These are phyloP conservation scores for Nasonia giraulti DNA, from an alignment of 1,140 invertebrate species.

Conservation along the genomic window DNA sequence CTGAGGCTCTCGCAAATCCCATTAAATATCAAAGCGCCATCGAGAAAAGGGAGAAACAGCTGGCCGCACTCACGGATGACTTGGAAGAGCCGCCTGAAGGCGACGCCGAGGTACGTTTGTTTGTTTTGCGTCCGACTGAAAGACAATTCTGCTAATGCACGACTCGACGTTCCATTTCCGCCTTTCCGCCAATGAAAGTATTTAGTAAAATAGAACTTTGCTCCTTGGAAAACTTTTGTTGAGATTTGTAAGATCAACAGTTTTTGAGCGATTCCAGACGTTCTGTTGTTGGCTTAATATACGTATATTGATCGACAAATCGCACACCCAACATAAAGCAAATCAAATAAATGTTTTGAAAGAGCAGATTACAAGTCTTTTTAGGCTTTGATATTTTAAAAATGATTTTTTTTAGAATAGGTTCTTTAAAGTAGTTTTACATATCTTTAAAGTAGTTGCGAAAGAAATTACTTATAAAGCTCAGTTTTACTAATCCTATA, in stretches of 20 bases:
- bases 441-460: too few relatives aligned
- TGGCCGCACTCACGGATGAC: conserved; percentile 92
- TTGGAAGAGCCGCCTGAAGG: conserved; percentile 75
- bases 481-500: neutral
- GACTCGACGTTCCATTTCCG: neutral
- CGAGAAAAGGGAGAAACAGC: conserved; percentile 93
- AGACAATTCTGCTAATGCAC: neutral
- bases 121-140: neutral
- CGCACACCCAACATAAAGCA: too few relatives aligned
- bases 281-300: neutral
- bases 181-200: conserved; percentile 29
- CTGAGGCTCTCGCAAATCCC: conserved; percentile 97
- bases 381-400: too few relatives aligned
- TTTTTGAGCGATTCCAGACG: neutral
- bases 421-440: too few relatives aligned
- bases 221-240: neutral
- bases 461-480: neutral
- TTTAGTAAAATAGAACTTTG: conserved; percentile 25
- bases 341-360: too few relatives aligned
- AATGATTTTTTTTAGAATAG: too few relatives aligned
- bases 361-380: neutral
- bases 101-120: conserved; percentile 68
- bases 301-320: neutral
- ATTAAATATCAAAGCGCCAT: conserved; percentile 96
- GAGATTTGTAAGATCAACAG: neutral